Evolutionary conservation across 2,888 invertebrate genomes (phyloP), one percentile per base, ranked within the genome.

Genomic region (Dermolepida albohirtum): DNA sequence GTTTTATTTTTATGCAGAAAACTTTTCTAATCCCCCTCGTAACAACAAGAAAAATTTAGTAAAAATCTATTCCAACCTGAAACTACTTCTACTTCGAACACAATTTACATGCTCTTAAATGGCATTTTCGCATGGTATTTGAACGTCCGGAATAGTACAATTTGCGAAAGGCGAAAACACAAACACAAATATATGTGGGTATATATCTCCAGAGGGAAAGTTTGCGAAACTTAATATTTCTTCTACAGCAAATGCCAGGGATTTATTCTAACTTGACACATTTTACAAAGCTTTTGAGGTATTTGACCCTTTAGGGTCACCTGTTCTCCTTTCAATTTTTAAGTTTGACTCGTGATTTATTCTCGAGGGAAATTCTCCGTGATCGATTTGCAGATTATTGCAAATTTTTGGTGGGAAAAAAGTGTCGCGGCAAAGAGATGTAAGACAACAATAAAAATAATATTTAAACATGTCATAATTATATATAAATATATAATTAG

Each of bases 141-240:
- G 34, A 5, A 34, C 34, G 34, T 10, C 34, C 6, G 6, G 6
- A 34, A 7, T 34, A 34, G 2, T 34, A 34, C 34, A 34, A 34
- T 34, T 34, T 34, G 34, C 6, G 10, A 34, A 6, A 6, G 29
- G 29, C 7, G 8, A 12, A 52, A 52, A 52, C 34, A 52, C 29
- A 29, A 52, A 52, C 34, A 52, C 27, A 29, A 29, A 29, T 52
- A 29, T 29, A 34, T n/a, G 34, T 14, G 27, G 1, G 14, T 34
- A 29, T 14, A 52, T 12, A n/a, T 29, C 34, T n/a, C 14, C 12
- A 27, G 29, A 34, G 34, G 11, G 16, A 41, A 54, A 54, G 54
- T 54, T 54, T 54, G 40, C 10, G 54, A 54, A 54, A 54, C 54
- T 54, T 54, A 54, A 54, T 54, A 54, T 34, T 52, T 52, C 29